These are phyloP conservation scores for Coilia nasus DNA, from an alignment of 2,797 vertebrate genomes.

Conservation along the genomic window DNA sequence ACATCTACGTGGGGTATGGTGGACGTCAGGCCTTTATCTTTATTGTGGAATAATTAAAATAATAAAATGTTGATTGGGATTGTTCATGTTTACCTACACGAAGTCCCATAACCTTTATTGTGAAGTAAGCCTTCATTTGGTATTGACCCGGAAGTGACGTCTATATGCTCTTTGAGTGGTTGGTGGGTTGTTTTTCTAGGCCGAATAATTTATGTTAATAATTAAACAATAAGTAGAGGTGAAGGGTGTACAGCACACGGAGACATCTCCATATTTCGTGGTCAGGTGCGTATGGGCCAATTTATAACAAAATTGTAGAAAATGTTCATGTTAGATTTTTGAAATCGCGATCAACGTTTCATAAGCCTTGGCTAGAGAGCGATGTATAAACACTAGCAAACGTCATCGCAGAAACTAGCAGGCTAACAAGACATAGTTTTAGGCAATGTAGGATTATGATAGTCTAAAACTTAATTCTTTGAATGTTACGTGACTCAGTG, in stretches of 20 bases:
- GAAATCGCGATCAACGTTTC: neutral
- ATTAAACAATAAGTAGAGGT: constrained; percentile 33
- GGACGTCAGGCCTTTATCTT: too few species aligned
- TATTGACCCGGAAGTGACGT: neutral
- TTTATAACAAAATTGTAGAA: neutral
- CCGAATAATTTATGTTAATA: constrained; percentile 26
- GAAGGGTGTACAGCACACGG: neutral
- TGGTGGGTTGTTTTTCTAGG: constrained; percentile 4
- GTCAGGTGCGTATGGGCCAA: neutral
- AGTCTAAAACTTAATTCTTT: neutral
- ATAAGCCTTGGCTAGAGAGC: neutral
- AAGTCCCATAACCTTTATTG: neutral
- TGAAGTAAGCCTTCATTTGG: neutral
- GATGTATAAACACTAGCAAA: neutral
- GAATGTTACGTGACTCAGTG: neutral
- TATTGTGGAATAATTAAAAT: too few species aligned
- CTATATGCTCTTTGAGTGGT: neutral
- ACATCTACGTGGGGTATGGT: too few species aligned
- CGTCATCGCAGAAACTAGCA: constrained; percentile 1
- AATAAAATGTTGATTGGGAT: too few species aligned
- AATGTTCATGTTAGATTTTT: neutral
- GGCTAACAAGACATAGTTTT: neutral
- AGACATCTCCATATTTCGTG: neutral
- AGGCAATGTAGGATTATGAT: neutral
- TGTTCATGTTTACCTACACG: neutral